Evolutionary conservation across 1,140 invertebrate genomes (phyloP), one percentile per base, ranked within the genome.

Genomic region (Potamilus streckersoni): DNA sequence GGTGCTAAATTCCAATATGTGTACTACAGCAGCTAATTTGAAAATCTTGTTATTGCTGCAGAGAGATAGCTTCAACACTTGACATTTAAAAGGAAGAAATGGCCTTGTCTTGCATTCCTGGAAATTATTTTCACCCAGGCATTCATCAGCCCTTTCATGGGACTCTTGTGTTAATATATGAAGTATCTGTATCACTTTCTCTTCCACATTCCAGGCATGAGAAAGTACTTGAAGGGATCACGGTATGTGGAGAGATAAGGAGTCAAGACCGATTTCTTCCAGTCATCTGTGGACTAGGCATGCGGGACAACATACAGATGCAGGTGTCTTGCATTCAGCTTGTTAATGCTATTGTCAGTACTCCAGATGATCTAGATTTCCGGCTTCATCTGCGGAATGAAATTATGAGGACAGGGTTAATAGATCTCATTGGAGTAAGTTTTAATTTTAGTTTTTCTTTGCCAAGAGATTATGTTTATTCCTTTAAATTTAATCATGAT

Each of bases 371-470:
- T 84, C 91, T 98, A 75, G 97, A 99, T 85, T 98, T 98, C 87
- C 92, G 97, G 76, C 92, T 98, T 82, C 97, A 98, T 91, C 89
- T 99, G 69, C 91, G 97, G 68, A 98, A 98, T 90, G 98, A 99
- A 90, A 95, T 99, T 79, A 97, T 98, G 94, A 93, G 97, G 72
- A 94, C 94, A 75, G 97, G 97, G 20, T 91, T 99, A 17, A 93
- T 93, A 80, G 96, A 97, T 87, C 92, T 96, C 58, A 92, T 98
- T 20, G 94, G 92, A 73, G 92, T 93, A 88, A 81, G 85, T 78
- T 71, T 31, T 15, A 49, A 0, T 49, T 49, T 49, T 49, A 49
- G 38, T 6, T 49, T 49, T 49, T 49, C 38, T 49, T 4, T 49
- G 6, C 11, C 38, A 49, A 49, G 38, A 49, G 38, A 49, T 49